These are phyloP conservation scores for Spicauda simplicius DNA, from an alignment of 2,888 invertebrate genomes.

Conservation along the genomic window DNA sequence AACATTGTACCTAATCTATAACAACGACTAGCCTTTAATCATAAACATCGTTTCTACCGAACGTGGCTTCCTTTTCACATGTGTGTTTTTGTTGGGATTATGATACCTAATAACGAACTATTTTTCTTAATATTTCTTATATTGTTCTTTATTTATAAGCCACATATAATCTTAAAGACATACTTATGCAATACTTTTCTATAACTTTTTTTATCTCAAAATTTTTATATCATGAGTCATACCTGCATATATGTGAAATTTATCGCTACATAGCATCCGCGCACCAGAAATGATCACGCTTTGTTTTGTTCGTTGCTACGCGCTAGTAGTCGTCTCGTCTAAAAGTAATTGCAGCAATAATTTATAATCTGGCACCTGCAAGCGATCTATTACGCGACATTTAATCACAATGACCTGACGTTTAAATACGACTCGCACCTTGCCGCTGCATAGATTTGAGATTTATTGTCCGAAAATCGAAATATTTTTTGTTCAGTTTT, in stretches of 20 bases:
- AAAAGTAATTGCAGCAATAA: constrained; percentile 37
- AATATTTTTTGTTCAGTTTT: not conserved
- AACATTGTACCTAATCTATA: too few relatives aligned
- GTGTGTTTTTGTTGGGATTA: too few relatives aligned
- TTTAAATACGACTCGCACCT: constrained; percentile 34
- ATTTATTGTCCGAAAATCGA: constrained; percentile 16
- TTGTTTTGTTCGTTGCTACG: constrained; percentile 36
- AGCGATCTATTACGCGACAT: constrained; percentile 40
- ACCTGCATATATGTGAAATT: not conserved
- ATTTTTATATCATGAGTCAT: constrained; percentile 2
- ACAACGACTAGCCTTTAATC: too few relatives aligned
- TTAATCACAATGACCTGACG: constrained; percentile 38
- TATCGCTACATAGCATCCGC: constrained; percentile 1
- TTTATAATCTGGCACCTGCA: constrained; percentile 41
- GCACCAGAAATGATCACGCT: constrained; percentile 23
- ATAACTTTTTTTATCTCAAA: not conserved
- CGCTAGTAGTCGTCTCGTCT: constrained; percentile 32
- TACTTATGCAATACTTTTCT: too few relatives aligned
- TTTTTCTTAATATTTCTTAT: too few relatives aligned
- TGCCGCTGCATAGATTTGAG: constrained; percentile 17
- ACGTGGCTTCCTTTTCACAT: too few relatives aligned
- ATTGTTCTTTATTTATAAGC: too few relatives aligned
- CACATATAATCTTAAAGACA: too few relatives aligned
- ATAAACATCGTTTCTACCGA: too few relatives aligned
- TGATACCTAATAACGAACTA: too few relatives aligned